Evolutionary conservation across 2,797 vertebrate species (phyloP), one percentile per base, ranked within the genome.

Genomic region (Potorous gilbertii): DNA sequence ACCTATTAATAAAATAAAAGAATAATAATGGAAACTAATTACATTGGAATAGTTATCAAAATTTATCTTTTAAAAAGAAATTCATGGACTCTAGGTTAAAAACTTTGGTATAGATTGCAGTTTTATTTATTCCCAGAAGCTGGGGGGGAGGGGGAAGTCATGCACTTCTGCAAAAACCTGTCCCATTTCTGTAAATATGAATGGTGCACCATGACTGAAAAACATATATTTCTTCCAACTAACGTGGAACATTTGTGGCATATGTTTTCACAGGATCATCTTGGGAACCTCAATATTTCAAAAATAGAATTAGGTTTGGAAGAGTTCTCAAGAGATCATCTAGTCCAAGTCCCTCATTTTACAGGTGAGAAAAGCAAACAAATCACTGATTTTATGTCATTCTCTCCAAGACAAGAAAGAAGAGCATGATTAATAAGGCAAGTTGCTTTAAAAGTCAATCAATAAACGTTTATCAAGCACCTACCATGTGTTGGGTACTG

Each of bases 361-460:
- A 34, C 0, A 81, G 66, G n/a, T 40, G 8, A 81, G 66, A 81
- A 46, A 81, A 81, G 18, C n/a, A 98, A 98, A 98, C 97, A 98
- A 97, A 97, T 97, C 98, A 98, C 91, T 98, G 98, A 97, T 98
- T 99, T 98, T 98, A 98, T 98, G 95, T 96, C 94, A 96, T 97
- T 98, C 96, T 98, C 96, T 98, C 96, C 90, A 96, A 98, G 97
- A 97, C 34, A 98, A 94, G 92, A 97, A 98, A 97, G 97, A 98
- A 98, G 97, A 96, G 94, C 95, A 90, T 96, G 98, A 98, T 97
- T 98, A 98, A 97, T 91, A 12, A 93, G 95, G 59, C 90, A 95
- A 97, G 96, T 50, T 96, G 95, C 81, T 96, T 98, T 98, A 95
- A 97, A 98, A 97, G 92, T 81, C 16, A 81, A 59, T 57, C 56